Evolutionary conservation across 2,113 vertebrate species (phyloP).

Genomic region (Apeltes quadracus): DNA sequence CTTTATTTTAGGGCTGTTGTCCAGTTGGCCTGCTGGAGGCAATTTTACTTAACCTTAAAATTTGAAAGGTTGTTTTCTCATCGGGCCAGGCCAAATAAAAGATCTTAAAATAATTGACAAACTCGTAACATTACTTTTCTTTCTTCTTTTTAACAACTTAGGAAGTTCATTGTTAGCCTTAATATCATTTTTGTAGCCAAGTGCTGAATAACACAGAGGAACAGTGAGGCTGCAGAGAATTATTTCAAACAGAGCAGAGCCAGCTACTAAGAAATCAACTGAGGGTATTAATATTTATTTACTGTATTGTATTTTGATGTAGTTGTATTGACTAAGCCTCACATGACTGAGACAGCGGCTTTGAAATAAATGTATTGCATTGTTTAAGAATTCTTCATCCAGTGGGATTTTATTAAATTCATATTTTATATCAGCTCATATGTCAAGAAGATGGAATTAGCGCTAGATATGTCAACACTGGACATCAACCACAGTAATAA

Average conservation of each 20-base stretch:
- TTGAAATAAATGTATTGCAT: neutral
- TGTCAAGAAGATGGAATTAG: neutral
- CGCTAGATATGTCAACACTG: slow-evolving; percentile 6
- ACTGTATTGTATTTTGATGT: neutral
- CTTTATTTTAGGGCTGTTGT: slow-evolving; percentile 33
- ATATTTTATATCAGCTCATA: slow-evolving; percentile 3
- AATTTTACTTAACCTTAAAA: slow-evolving; percentile 16
- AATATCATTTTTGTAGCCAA: neutral
- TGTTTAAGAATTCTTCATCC: neutral
- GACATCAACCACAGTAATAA: slow-evolving; percentile 3
- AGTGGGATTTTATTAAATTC: neutral
- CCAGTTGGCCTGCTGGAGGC: slow-evolving; percentile 26
- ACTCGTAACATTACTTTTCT: neutral
- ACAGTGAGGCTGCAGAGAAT: neutral
- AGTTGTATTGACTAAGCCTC: neutral
- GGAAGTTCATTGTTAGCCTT: neutral
- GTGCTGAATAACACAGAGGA: neutral
- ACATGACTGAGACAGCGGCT: neutral
- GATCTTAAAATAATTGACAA: neutral
- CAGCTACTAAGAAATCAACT: slow-evolving; percentile 3
- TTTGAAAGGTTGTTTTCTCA: slow-evolving; percentile 31
- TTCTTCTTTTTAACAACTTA: neutral
- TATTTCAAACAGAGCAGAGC: neutral
- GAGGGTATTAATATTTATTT: slow-evolving; percentile 5
- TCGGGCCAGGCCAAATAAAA: slow-evolving; percentile 3